Conservation (phyloP, 2,797 vertebrate genomes). For the Spinibarbus caldwelli region DNA sequence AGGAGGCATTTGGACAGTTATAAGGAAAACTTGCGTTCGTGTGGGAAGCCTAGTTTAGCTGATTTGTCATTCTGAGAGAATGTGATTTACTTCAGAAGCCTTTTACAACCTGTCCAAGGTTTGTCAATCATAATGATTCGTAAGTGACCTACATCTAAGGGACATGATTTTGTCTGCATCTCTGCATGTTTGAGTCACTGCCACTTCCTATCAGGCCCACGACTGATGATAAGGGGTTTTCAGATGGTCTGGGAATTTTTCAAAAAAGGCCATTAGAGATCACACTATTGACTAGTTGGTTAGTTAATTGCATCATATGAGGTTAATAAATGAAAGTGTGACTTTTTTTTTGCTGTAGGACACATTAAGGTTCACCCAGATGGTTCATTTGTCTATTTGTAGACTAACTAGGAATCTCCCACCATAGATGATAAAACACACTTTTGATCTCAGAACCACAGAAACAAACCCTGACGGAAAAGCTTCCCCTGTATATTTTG, state of each 20-base stretch:
- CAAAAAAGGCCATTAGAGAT: slow-evolving; percentile 20
- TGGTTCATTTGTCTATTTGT: background rate
- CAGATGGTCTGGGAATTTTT: slow-evolving; percentile 32
- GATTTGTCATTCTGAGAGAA: slow-evolving; percentile 51
- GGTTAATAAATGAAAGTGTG: background rate
- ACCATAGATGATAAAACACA: background rate
- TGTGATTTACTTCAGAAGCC: slow-evolving; percentile 46
- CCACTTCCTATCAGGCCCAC: slow-evolving; percentile 46
- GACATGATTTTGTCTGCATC: slow-evolving; percentile 45
- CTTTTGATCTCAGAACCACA: background rate
- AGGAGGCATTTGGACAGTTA: slow-evolving; percentile 48
- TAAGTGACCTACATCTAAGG: slow-evolving; percentile 52
- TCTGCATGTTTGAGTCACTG: slow-evolving; percentile 51
- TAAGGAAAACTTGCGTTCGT: slow-evolving; percentile 27
- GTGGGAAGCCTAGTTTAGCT: slow-evolving; percentile 47
- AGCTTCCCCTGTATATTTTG: background rate
- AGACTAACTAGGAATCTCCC: slow-evolving; percentile 7
- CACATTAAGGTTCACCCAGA: background rate
- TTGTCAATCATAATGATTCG: slow-evolving; percentile 47
- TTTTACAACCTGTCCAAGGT: slow-evolving; percentile 39
- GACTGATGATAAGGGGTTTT: slow-evolving; percentile 40
- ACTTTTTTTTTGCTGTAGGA: background rate
- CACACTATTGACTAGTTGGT: background rate
- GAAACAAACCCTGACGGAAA: background rate
- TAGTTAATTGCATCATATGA: background rate